phyloP scores from a whole-genome alignment of 2,113 vertebrate genomes.

The Malaclemys terrapin region DNA sequence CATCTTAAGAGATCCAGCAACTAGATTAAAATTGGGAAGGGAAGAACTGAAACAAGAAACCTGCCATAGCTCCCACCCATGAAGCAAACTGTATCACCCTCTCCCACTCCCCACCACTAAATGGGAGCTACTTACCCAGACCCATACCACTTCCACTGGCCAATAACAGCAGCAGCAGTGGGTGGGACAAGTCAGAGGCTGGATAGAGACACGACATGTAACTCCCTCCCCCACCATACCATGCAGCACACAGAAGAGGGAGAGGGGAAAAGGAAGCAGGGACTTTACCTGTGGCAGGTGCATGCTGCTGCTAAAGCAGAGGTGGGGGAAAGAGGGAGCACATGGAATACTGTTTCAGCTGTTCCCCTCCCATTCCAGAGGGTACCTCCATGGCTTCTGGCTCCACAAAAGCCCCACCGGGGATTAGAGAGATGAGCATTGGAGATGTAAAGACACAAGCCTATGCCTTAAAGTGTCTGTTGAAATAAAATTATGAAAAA shows the following conservation, averaged over 20 bases:
- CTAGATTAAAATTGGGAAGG: background rate
- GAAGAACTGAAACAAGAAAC: background rate
- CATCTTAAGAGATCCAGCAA: background rate
- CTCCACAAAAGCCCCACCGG: background rate
- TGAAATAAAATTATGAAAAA: slow-evolving; percentile 21
- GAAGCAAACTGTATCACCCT: background rate
- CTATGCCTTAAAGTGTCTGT: slow-evolving; percentile 4
- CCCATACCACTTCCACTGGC: background rate
- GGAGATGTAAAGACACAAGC: background rate
- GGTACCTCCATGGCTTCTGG: slow-evolving; percentile 12
- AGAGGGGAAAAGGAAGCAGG: background rate
- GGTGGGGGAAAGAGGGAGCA: background rate
- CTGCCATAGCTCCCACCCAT: background rate
- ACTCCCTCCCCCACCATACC: background rate
- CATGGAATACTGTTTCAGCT: background rate
- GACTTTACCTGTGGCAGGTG: background rate
- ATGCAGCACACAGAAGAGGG: background rate
- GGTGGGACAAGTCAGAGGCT: background rate
- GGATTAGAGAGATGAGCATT: slow-evolving; percentile 1
- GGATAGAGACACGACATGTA: background rate
- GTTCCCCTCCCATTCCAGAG: background rate
- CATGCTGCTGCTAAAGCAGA: background rate
- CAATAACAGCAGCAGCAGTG: too few species aligned
- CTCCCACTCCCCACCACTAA: background rate
- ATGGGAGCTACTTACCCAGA: background rate